phyloP scores from a whole-genome alignment of 2,797 vertebrate species.

The Lates japonicus region DNA sequence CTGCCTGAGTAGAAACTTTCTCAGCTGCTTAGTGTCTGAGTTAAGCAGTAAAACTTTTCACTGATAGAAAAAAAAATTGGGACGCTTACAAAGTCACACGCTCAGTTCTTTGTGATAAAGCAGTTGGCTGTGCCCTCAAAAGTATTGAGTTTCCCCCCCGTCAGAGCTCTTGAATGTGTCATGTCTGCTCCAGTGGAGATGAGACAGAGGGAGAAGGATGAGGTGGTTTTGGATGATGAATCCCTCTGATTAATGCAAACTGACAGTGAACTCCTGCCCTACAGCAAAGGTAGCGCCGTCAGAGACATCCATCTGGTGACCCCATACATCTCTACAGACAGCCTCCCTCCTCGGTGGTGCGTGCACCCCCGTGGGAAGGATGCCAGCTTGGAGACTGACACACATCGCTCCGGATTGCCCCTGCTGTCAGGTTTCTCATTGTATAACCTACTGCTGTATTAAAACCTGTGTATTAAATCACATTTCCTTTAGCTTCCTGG shows the following conservation, averaged over 20 bases:
- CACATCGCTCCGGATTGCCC: slow-evolving; percentile 41
- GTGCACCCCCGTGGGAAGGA: slow-evolving; percentile 80
- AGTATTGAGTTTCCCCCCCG: slow-evolving; percentile 9
- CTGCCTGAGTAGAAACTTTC: slow-evolving; percentile 27
- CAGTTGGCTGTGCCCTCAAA: neutral
- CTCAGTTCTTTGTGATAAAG: neutral
- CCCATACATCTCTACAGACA: slow-evolving; percentile 67
- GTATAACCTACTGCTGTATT: slow-evolving; percentile 3
- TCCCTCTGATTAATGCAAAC: slow-evolving; percentile 72
- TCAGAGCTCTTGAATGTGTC: slow-evolving; percentile 31
- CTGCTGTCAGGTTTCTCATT: slow-evolving; percentile 55
- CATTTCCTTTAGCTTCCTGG: neutral
- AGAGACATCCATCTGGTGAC: slow-evolving; percentile 81
- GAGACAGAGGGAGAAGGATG: slow-evolving; percentile 34
- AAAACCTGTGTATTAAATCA: neutral
- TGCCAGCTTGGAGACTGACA: slow-evolving; percentile 77
- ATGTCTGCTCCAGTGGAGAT: slow-evolving; percentile 42
- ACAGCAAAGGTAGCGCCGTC: slow-evolving; percentile 71
- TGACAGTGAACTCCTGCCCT: slow-evolving; percentile 81
- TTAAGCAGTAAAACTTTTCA: slow-evolving; percentile 10
- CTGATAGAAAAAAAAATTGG: neutral
- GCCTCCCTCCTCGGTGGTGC: slow-evolving; percentile 42
- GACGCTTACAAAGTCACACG: slow-evolving; percentile 17
- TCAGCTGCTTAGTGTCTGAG: neutral
- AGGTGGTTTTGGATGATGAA: slow-evolving; percentile 58